These are phyloP conservation scores for Chironomus riparius DNA, from an alignment of 2,888 invertebrate species.

Conservation along the genomic window DNA sequence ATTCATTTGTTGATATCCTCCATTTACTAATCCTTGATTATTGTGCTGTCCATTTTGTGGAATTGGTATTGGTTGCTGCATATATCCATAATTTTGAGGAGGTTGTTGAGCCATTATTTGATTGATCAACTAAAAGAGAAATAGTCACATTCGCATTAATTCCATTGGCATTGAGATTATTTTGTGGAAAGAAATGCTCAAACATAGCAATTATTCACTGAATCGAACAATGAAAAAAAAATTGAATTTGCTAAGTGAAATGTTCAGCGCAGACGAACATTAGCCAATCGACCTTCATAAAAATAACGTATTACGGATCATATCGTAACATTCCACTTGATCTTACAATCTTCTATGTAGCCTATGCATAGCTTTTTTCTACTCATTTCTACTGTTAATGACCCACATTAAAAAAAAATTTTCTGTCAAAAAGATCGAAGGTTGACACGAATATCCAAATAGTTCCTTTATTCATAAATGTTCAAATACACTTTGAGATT, in stretches of 20 bases:
- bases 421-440: background rate
- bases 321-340: background rate
- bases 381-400: background rate
- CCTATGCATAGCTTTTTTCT: background rate
- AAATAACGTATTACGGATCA: background rate
- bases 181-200: background rate
- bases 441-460: background rate
- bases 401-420: background rate
- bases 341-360: background rate
- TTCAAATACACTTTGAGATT: background rate
- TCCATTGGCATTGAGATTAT: background rate
- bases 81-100: constrained; percentile 4
- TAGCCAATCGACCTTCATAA: background rate
- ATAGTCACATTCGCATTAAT: background rate
- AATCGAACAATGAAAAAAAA: background rate
- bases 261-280: background rate
- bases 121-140: background rate
- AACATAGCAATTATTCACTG: background rate
- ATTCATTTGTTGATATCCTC: background rate
- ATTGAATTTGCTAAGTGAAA: background rate
- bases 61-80: background rate
- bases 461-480: background rate
- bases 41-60: constrained; percentile 1
- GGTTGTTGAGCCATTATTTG: constrained; percentile 18
- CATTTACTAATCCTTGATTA: constrained; percentile 1